These are phyloP conservation scores for Digitonthophagus gazella DNA, from an alignment of 2,888 invertebrate genomes.

Conservation along the genomic window DNA sequence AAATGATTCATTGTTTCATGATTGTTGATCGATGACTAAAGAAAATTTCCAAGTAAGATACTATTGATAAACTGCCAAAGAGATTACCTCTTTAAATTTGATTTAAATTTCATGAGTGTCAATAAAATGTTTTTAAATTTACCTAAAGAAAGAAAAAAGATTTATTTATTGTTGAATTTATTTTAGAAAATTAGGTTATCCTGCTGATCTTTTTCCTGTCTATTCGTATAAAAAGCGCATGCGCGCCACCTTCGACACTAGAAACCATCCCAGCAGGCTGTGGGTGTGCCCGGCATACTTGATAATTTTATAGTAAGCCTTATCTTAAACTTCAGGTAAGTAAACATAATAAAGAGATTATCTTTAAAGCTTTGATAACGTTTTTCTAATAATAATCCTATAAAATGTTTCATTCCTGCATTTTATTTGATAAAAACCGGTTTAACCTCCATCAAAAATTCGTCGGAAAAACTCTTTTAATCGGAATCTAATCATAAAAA, in stretches of 20 bases:
- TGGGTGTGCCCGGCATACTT: background rate
- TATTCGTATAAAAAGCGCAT: too few species aligned
- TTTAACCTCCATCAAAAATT: background rate
- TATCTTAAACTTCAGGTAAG: background rate
- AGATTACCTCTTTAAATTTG: too few species aligned
- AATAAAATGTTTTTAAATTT: too few species aligned
- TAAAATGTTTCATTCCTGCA: background rate
- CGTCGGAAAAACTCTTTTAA: background rate
- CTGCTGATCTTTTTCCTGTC: background rate
- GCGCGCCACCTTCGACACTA: background rate
- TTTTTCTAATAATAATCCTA: background rate
- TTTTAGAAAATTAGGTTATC: background rate
- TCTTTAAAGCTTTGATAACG: background rate
- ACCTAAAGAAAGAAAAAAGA: too few species aligned
- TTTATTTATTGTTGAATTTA: too few species aligned
- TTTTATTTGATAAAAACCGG: background rate
- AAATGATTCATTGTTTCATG: background rate
- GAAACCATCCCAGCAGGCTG: background rate
- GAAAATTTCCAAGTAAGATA: background rate
- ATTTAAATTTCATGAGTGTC: too few species aligned
- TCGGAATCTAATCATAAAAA: too few species aligned
- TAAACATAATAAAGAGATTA: background rate
- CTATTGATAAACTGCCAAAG: too few species aligned
- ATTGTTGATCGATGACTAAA: background rate
- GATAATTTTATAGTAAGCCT: background rate